Evolutionary conservation across 2,888 invertebrate genomes (phyloP).

Genomic region (Pseudococcus jackbeardsleyi): DNA sequence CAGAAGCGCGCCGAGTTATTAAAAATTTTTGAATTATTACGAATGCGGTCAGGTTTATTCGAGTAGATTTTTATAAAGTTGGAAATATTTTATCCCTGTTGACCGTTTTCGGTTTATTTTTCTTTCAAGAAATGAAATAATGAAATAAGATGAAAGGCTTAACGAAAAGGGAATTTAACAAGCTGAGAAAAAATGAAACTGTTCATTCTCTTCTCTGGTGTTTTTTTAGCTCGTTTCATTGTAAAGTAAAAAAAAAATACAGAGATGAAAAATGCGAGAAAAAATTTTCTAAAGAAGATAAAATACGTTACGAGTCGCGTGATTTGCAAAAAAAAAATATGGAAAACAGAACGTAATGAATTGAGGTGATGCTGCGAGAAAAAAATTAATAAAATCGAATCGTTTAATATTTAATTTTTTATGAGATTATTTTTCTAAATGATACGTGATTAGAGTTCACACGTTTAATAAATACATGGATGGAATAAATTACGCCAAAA

Average conservation of each 20-base stretch:
- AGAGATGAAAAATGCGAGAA: slow-evolving; percentile 30
- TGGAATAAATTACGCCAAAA: neutral
- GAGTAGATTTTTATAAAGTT: slow-evolving; percentile 11
- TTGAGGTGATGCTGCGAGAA: neutral
- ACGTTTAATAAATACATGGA: neutral
- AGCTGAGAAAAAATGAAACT: slow-evolving; percentile 27
- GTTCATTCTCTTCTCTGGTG: slow-evolving; percentile 25
- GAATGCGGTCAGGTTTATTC: slow-evolving; percentile 27
- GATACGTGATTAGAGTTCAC: neutral
- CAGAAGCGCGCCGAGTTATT: neutral
- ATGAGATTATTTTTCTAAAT: neutral
- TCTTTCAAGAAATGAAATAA: slow-evolving; percentile 41
- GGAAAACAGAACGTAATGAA: neutral
- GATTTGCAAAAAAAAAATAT: slow-evolving; percentile 2
- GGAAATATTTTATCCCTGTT: slow-evolving; percentile 13
- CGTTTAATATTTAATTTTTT: slow-evolving; percentile 2
- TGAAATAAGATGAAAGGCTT: slow-evolving; percentile 49
- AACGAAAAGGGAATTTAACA: slow-evolving; percentile 55
- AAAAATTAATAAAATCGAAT: neutral
- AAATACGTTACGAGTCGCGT: slow-evolving; percentile 28
- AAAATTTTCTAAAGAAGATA: slow-evolving; percentile 44
- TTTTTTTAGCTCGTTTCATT: neutral
- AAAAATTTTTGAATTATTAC: slow-evolving; percentile 54
- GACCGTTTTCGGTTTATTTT: neutral
- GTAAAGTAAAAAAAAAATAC: neutral